Percentiles rank a stretch among this genome's conserved stretches.
Evolutionary conservation across 2,797 vertebrate species (phyloP).

Genomic region (Anableps anableps): DNA sequence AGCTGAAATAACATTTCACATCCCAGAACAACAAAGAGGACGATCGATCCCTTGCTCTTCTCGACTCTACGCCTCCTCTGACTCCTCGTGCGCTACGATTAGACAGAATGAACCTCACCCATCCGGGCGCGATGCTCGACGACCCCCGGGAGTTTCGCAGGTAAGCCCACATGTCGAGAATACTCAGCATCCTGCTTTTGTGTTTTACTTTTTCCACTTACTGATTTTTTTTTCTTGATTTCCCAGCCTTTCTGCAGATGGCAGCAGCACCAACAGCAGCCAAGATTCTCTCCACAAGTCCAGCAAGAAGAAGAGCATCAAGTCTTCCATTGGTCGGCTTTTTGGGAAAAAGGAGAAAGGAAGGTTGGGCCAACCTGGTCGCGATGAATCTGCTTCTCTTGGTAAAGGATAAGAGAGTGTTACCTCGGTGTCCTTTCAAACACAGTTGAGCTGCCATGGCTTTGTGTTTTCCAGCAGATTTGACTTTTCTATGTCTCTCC

Average conservation of each 20-base stretch:
- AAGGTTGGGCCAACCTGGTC: conserved; percentile 85
- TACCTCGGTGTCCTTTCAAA: conserved; percentile 14
- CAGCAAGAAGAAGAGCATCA: conserved; percentile 94
- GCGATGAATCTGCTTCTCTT: conserved; percentile 85
- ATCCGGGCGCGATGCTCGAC: conserved; percentile 86
- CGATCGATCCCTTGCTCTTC: conserved; percentile 86
- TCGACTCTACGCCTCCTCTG: conserved; percentile 87
- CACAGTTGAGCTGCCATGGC: not conserved
- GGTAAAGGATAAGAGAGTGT: conserved; percentile 73
- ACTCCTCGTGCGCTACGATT: conserved; percentile 88
- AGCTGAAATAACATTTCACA: not conserved
- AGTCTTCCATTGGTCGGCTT: conserved; percentile 90
- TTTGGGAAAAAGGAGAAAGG: conserved; percentile 94
- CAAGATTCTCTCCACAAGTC: conserved; percentile 91
- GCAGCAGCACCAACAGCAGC: conserved; percentile 84
- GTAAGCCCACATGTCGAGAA: conserved; percentile 34
- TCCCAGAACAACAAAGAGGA: conserved; percentile 89
- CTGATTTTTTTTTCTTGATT: not conserved
- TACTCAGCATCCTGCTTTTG: not conserved
- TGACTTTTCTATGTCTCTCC: conserved; percentile 21
- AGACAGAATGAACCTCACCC: conserved; percentile 90
- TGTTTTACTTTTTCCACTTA: not conserved
- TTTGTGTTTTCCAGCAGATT: not conserved
- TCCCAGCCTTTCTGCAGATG: conserved; percentile 78
- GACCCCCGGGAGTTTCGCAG: conserved; percentile 87